A percentile compares a stretch with the other conserved stretches of the same genome.
Conservation (phyloP, 2,888 invertebrate species). For the Eristalis pertinax region DNA sequence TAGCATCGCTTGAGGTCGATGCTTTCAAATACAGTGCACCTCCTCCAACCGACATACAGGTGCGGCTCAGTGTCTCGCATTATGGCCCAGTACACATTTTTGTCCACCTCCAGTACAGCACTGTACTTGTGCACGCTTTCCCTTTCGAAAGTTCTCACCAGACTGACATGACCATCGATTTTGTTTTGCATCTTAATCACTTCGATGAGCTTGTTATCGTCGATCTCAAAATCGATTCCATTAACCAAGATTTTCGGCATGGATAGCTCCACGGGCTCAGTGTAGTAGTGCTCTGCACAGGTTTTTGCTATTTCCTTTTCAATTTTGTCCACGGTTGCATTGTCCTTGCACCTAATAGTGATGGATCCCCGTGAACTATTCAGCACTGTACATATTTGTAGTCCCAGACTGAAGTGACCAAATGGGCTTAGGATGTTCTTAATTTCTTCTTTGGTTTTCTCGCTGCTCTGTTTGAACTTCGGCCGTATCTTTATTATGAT, state of each 20-base stretch:
- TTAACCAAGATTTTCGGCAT: conserved; percentile 4
- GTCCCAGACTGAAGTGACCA: background rate
- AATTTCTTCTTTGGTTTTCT: conserved; percentile 9
- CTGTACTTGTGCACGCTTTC: background rate
- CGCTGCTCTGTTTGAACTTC: conserved; percentile 8
- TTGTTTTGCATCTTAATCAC: conserved; percentile 14
- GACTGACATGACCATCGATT: background rate
- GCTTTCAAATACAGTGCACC: conserved; percentile 4
- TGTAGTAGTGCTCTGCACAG: background rate
- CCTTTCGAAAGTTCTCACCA: background rate
- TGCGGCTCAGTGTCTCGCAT: background rate
- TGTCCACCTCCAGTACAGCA: conserved; percentile 16
- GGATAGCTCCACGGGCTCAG: background rate
- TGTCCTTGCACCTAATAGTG: background rate
- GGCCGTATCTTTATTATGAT: background rate
- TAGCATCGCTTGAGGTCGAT: background rate
- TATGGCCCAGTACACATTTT: background rate
- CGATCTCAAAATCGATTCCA: conserved; percentile 13
- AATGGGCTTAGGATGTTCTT: conserved; percentile 10
- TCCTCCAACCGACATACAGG: conserved; percentile 23
- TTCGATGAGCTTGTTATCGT: background rate
- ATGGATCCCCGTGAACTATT: background rate
- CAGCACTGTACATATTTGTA: conserved; percentile 2
- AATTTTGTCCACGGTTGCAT: background rate
- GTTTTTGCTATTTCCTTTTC: background rate